Evolutionary conservation across 2,113 vertebrate species (phyloP).

Genomic region (Gallinago paraguaiae): DNA sequence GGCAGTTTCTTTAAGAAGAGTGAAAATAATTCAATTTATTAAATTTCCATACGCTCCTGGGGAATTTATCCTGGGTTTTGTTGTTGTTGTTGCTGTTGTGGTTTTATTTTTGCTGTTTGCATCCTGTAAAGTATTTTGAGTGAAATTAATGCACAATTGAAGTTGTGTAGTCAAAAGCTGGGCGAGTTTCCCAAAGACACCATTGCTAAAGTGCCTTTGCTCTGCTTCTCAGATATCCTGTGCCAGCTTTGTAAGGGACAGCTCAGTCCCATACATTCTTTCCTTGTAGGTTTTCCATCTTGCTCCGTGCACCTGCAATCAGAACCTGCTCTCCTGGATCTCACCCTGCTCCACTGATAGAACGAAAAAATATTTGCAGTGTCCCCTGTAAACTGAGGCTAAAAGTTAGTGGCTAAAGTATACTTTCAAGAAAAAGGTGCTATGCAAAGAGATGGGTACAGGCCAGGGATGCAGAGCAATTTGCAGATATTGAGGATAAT

Average conservation of each 20-base stretch:
- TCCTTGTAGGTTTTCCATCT: neutral
- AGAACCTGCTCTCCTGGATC: neutral
- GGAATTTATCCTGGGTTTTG: neutral
- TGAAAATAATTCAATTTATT: neutral
- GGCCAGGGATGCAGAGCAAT: neutral
- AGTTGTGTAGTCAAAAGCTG: neutral
- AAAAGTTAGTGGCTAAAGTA: neutral
- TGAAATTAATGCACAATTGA: neutral
- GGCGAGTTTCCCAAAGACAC: neutral
- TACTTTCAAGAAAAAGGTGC: neutral
- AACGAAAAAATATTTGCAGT: neutral
- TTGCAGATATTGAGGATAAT: neutral
- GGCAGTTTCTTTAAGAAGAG: neutral
- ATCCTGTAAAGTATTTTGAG: neutral
- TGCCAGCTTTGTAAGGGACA: neutral
- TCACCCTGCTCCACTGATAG: neutral
- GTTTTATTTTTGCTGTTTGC: neutral
- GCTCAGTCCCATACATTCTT: fast-evolving
- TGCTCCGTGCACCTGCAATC: neutral
- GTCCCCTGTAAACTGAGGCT: neutral
- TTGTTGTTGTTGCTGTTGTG: neutral
- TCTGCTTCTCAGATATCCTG: neutral
- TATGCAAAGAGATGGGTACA: neutral
- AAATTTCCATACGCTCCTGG: neutral
- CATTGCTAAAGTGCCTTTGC: neutral